Evolutionary conservation across 2,113 vertebrate genomes (phyloP), one percentile per base, ranked within the genome.

Genomic region (Microcebus tavaratra): DNA sequence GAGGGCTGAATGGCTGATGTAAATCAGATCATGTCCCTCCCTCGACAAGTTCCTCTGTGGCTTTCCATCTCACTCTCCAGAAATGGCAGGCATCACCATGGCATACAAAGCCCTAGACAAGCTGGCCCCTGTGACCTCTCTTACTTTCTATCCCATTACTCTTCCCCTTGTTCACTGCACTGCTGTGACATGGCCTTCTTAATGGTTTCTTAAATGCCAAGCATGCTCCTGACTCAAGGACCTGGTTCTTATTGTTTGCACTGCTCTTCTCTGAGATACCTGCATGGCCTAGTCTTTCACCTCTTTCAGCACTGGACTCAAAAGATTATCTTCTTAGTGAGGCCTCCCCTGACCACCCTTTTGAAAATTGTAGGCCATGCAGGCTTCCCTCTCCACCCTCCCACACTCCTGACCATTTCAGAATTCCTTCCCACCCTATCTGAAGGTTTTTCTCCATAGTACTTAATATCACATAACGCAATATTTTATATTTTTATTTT

Each of bases 401-500:
- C 36, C n/a, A 36, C 42, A 82, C 3, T 39, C 17, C 23, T 63
- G 25, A n/a, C 4, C 23, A 81, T 42, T 80, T 96, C n/a, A 57
- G 34, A 90, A 67, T 25, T 87, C 80, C 20, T 95, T 95, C 78
- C 45, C 36, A 70, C 12, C 31, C 48, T 50, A 94, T 82, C 57
- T 87, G 59, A 93, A 87, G 17, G 31, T 89, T 75, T 80, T 57
- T 25, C 9, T 25, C 31, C 36, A 39, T 36, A 53, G 27, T 68
- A 61, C 14, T 95, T 63, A 72, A 72, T 45, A 72, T 85, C n/a
- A 75, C 2, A 1, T 8, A 89, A 70, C 14, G 14, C 15, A 68
- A 25, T 68, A 80, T 91, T 70, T 94, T 61, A 65, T 55, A 81
- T 21, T 86, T 93, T 87, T 70, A 63, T 75, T 84, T 89, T 94